These are phyloP conservation scores for Platorchestia sp. DNA, from an alignment of 1,140 invertebrate species.

Conservation along the genomic window DNA sequence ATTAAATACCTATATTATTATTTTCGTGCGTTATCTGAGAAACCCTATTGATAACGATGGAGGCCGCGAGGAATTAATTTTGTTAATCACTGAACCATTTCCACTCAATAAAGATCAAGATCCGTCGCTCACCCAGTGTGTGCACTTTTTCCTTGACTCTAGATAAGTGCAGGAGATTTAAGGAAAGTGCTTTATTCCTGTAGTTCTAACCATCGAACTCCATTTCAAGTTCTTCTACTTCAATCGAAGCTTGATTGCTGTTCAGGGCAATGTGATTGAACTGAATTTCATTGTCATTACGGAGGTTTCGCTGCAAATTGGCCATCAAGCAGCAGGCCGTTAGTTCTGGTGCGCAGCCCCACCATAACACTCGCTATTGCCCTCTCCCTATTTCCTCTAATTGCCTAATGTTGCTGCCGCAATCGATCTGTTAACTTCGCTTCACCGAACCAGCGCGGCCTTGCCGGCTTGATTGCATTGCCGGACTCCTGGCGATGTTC, in stretches of 20 bases:
- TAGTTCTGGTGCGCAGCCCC: background rate
- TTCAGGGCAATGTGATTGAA: background rate
- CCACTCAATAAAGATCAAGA: too few relatives aligned
- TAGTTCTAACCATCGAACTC: background rate
- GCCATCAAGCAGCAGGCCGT: slow-evolving; percentile 4
- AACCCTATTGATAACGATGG: too few relatives aligned
- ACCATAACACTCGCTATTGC: background rate
- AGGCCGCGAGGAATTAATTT: too few relatives aligned
- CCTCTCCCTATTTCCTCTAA: slow-evolving; percentile 8
- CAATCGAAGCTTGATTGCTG: background rate
- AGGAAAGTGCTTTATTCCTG: background rate
- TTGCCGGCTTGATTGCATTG: slow-evolving; percentile 43
- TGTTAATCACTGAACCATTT: too few relatives aligned
- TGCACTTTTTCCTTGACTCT: too few relatives aligned
- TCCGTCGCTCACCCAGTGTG: too few relatives aligned
- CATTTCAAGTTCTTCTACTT: background rate
- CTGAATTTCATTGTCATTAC: slow-evolving; percentile 15
- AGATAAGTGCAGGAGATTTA: background rate
- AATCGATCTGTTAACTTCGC: slow-evolving; percentile 49
- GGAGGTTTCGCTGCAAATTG: slow-evolving; percentile 27
- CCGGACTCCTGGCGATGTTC: background rate
- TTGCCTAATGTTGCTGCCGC: slow-evolving; percentile 51
- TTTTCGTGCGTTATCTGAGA: too few relatives aligned
- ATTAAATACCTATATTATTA: too few relatives aligned
- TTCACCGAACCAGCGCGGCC: background rate